Evolutionary conservation across 2,888 invertebrate genomes (phyloP).

Genomic region (Latheticus oryzae): DNA sequence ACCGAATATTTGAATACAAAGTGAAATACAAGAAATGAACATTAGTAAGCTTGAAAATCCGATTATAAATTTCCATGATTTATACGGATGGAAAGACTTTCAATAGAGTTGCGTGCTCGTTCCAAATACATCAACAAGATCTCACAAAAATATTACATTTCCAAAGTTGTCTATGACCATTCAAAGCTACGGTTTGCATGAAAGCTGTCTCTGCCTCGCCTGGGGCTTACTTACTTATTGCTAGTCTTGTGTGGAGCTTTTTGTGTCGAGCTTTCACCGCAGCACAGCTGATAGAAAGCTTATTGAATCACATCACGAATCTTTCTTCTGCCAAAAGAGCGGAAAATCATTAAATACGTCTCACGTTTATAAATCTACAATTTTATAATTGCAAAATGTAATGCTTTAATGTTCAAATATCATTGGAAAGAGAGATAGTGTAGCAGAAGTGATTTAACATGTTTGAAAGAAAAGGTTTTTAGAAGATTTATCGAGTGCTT

Average conservation of each 20-base stretch:
- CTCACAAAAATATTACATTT: conserved; percentile 52
- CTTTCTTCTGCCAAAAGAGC: conserved; percentile 40
- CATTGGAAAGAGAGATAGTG: too few relatives aligned
- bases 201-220: conserved; percentile 53
- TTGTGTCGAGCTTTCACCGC: conserved; percentile 51
- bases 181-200: conserved; percentile 53
- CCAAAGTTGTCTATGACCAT: conserved; percentile 58
- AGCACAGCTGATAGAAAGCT: conserved; percentile 59
- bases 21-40: conserved; percentile 42
- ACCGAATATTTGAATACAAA: conserved; percentile 14
- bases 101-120: conserved; percentile 50
- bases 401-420: too few relatives aligned
- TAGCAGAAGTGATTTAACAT: conserved; percentile 29
- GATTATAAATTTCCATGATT: conserved; percentile 52
- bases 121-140: conserved; percentile 49
- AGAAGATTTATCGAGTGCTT: conserved; percentile 42
- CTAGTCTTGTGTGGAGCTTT: conserved; percentile 53
- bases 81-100: conserved; percentile 49
- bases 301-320: conserved; percentile 63
- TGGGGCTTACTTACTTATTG: conserved; percentile 61
- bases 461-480: conserved; percentile 34
- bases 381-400: too few relatives aligned
- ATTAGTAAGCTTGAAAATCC: conserved; percentile 49
- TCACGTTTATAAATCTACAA: too few relatives aligned
- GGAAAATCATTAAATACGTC: too few relatives aligned